Conservation (phyloP, 1,140 invertebrate species). For the Drosophila santomea region DNA sequence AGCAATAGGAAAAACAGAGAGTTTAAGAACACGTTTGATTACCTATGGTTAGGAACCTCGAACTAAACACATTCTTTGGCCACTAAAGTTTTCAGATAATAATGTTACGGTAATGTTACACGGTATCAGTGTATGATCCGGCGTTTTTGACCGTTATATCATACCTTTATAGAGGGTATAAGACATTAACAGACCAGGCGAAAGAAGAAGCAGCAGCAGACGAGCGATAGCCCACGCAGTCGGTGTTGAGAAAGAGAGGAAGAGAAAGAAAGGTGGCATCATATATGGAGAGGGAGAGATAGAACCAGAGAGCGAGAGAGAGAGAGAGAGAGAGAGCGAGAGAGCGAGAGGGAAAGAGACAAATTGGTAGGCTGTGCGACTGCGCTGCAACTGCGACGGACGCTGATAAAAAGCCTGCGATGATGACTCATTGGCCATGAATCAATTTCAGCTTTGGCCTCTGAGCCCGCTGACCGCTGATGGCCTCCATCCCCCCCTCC, state of each 20-base stretch:
- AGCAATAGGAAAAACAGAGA: too few relatives aligned
- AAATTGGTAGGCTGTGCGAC: conserved; percentile 25
- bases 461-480: conserved; percentile 64
- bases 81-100: too few relatives aligned
- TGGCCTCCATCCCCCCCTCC: conserved; percentile 9
- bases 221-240: conserved; percentile 35
- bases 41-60: too few relatives aligned
- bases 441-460: conserved; percentile 64
- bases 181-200: conserved; percentile 5
- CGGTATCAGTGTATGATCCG: not conserved
- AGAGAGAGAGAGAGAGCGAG: not conserved
- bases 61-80: too few relatives aligned
- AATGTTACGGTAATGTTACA: too few relatives aligned
- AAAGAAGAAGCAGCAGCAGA: conserved; percentile 18
- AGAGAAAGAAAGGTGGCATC: not conserved
- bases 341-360: conserved; percentile 15
- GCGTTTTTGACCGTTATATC: not conserved
- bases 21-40: too few relatives aligned
- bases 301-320: too few relatives aligned
- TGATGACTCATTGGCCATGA: conserved; percentile 71
- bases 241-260: not conserved
- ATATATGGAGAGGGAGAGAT: too few relatives aligned
- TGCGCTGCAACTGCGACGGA: conserved; percentile 18
- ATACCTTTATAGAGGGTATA: conserved; percentile 2
- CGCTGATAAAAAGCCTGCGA: conserved; percentile 63